Evolutionary conservation across 2,113 vertebrate species (phyloP).

Genomic region (Mola mola): DNA sequence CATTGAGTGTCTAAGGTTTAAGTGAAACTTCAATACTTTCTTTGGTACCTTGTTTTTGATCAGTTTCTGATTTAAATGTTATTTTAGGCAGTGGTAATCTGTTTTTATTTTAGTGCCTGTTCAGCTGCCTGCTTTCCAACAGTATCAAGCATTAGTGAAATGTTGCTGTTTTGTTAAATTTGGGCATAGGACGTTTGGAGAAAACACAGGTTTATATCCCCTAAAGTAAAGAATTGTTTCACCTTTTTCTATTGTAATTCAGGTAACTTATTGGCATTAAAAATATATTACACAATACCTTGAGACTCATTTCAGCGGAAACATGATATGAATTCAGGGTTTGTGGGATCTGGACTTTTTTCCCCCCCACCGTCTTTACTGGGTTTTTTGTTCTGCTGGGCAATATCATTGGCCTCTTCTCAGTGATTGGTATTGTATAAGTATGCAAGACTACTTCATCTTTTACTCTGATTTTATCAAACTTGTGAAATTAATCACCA

Average conservation of each 20-base stretch:
- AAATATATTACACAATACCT: background rate
- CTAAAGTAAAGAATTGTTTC: no score
- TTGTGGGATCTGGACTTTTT: background rate
- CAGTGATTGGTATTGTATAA: background rate
- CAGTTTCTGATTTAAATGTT: no score
- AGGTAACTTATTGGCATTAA: background rate
- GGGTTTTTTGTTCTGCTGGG: background rate
- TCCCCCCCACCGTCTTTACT: background rate
- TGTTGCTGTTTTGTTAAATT: no score
- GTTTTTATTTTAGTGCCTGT: background rate
- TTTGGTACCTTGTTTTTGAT: background rate
- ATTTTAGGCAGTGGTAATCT: background rate
- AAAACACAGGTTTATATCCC: background rate
- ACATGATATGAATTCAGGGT: background rate
- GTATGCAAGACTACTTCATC: background rate
- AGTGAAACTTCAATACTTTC: background rate
- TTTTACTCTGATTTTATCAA: constrained; percentile 1
- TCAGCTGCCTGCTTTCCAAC: background rate
- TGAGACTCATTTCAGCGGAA: no score
- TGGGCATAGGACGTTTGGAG: no score
- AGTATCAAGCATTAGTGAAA: no score
- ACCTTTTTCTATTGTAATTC: background rate
- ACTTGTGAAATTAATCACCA: background rate
- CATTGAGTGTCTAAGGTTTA: constrained; percentile 11
- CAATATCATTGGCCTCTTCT: background rate